Conservation (phyloP, 2,888 invertebrate species). For the Thymelicus sylvestris region DNA sequence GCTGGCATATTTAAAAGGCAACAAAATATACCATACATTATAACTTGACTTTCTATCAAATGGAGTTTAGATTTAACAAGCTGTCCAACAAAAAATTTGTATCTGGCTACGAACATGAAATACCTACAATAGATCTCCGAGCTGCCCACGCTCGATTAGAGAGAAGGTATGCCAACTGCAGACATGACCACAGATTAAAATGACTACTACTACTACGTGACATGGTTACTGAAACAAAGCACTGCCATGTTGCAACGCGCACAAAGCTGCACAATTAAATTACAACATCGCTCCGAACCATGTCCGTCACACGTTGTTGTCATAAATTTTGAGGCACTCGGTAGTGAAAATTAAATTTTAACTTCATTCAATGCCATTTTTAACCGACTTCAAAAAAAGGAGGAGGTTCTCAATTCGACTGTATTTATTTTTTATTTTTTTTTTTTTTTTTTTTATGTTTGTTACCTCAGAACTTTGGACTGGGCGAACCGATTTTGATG, state of each 20-base stretch:
- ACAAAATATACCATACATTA: too few species aligned
- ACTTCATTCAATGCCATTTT: slow-evolving; percentile 2
- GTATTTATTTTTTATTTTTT: too few species aligned
- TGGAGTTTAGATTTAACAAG: too few species aligned
- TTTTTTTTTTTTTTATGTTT: too few species aligned
- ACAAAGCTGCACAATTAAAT: slow-evolving; percentile 21
- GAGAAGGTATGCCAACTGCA: slow-evolving; percentile 11
- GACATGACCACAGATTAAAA: slow-evolving; percentile 15
- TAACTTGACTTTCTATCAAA: too few species aligned
- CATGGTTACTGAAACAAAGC: slow-evolving; percentile 20
- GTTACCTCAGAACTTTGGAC: too few species aligned
- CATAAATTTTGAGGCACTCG: slow-evolving; percentile 6
- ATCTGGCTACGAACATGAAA: slow-evolving; percentile 10
- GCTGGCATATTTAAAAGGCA: too few species aligned
- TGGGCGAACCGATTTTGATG: too few species aligned
- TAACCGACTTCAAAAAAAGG: too few species aligned
- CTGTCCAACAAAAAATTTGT: slow-evolving; percentile 10
- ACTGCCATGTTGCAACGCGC: slow-evolving; percentile 13
- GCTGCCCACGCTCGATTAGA: slow-evolving; percentile 3
- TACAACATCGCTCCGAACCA: not conserved
- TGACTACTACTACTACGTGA: not conserved
- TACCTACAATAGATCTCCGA: not conserved
- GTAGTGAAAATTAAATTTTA: slow-evolving; percentile 24
- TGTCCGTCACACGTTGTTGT: not conserved
- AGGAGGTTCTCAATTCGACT: too few species aligned